Evolutionary conservation across 2,113 vertebrate species (phyloP).

Genomic region (Phaethon lepturus): DNA sequence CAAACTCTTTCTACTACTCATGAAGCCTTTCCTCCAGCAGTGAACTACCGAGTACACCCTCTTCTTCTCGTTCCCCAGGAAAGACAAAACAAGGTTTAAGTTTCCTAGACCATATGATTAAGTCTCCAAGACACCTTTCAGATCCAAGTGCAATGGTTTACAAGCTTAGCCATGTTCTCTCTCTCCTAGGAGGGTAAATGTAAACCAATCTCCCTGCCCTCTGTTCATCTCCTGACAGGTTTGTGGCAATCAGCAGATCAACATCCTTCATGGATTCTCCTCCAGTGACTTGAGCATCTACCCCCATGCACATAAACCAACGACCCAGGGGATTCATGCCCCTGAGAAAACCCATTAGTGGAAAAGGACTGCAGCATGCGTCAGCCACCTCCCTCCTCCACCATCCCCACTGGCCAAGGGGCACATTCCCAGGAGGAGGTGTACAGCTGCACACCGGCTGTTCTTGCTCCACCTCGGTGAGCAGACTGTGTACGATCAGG

Average conservation of each 20-base stretch:
- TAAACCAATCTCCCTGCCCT: background rate
- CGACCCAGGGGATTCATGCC: background rate
- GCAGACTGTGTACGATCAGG: background rate
- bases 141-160: background rate
- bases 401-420: background rate
- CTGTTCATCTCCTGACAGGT: background rate
- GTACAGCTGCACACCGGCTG: conserved; percentile 73
- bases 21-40: background rate
- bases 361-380: background rate
- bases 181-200: background rate
- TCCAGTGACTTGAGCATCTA: background rate
- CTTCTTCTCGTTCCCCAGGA: background rate
- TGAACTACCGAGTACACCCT: background rate
- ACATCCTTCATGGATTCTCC: background rate
- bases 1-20: background rate
- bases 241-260: background rate
- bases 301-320: background rate
- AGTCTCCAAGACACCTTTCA: background rate
- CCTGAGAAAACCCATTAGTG: background rate
- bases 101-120: background rate
- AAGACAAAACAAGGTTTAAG: background rate
- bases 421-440: conserved; percentile 46
- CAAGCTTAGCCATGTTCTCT: background rate
- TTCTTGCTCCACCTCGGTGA: conserved; percentile 28
- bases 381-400: background rate